Base-by-base conservation (phyloP, 1,140 invertebrate genomes). In the Amyelois transitella region DNA sequence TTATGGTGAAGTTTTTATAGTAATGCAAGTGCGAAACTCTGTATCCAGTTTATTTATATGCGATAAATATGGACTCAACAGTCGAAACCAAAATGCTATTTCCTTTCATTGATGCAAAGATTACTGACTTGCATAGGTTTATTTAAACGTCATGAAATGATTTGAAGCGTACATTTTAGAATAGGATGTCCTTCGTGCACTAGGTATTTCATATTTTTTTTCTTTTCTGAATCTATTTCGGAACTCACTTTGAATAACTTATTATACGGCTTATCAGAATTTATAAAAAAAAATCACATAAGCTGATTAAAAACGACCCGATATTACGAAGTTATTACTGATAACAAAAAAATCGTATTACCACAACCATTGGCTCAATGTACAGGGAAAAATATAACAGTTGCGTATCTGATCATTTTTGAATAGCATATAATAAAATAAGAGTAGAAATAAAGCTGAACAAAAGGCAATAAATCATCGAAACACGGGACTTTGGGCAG, bases 401-500 rank as follows among this genome's bases (percentile, higher is more conserved):
- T 38, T 38, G 32, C 32, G 17, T 38, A 38, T 38, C 32, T 38
- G 32, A 38, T 38, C 32, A 38, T 38, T 38, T 38, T 38, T 14
- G 32, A 38, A 14, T 38, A 38, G 32, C n/a, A 38, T n/a, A n/a
- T 14, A 38, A 38, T 38, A 38, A 38, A 38, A 38, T 38, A 38
- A 38, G 32, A 38, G n/a, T 38, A 14, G 32, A 38, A 44, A 55
- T 48, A 47, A 55, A 51, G 47, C 24, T 45, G 50, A 44, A 61
- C 62, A 57, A 53, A 64, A 44, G 55, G 28, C 25, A 55, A 58
- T 61, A 61, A 58, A 66, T 61, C 58, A 58, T 55, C 55, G 49
- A 55, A 53, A 58, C 53, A 50, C 47, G 55, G 51, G 44, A 32
- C 55, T 57, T 64, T 60, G 55, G 44, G 60, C 55, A 58, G 45